These are phyloP conservation scores for Delphinapterus leucas DNA, from an alignment of 2,113 vertebrate species.

Conservation along the genomic window DNA sequence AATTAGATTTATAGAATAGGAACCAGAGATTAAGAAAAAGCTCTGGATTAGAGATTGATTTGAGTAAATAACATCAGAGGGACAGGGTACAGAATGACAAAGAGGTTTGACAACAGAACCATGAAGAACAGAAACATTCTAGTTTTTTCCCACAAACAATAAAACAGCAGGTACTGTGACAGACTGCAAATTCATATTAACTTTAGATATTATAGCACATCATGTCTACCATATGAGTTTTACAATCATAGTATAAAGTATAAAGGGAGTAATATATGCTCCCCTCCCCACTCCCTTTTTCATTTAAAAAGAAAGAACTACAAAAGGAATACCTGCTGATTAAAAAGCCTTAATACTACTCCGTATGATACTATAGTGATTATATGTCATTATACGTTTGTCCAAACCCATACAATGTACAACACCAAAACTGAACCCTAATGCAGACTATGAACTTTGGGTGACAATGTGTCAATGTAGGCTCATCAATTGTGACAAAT, in stretches of 20 bases:
- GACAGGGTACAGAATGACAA: background rate
- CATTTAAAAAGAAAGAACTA: constrained; percentile 5
- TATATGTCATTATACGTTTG: background rate
- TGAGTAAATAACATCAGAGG: background rate
- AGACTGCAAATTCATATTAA: background rate
- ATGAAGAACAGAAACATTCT: background rate
- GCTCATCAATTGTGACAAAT: background rate
- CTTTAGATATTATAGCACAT: background rate
- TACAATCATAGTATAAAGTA: background rate
- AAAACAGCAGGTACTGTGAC: background rate
- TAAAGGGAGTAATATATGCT: background rate
- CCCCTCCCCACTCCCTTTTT: background rate
- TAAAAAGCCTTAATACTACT: background rate
- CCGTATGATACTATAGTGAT: background rate
- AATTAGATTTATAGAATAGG: background rate
- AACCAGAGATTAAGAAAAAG: background rate
- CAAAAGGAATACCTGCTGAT: background rate
- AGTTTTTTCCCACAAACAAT: background rate
- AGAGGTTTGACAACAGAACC: background rate
- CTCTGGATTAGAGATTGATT: background rate
- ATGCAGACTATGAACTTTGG: background rate
- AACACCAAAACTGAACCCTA: background rate
- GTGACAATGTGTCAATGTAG: background rate
- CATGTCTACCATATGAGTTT: background rate
- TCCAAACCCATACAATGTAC: background rate